phyloP scores from a whole-genome alignment of 2,888 invertebrate genomes.

The Drosophila vallismaia region DNA sequence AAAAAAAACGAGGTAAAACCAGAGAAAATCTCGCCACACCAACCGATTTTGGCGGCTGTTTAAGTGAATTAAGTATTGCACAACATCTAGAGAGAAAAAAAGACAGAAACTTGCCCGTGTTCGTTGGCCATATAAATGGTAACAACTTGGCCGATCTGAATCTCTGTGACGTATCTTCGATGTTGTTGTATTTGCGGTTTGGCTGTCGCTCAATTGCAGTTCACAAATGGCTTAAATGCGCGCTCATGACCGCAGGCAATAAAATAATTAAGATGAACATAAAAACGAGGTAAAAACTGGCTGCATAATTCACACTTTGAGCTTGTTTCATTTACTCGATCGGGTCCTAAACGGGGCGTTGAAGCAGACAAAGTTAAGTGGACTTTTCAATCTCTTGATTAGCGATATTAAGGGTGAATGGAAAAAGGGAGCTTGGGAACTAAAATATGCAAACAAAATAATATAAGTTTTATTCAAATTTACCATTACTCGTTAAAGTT shows the following conservation, averaged over 20 bases:
- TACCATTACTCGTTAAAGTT: constrained; percentile 25
- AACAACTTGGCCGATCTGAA: constrained; percentile 65
- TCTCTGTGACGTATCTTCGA: constrained; percentile 24
- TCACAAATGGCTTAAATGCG: constrained; percentile 76
- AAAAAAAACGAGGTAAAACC: constrained; percentile 30
- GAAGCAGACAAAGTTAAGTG: neutral
- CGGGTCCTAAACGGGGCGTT: constrained; percentile 26
- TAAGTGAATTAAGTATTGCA: constrained; percentile 77
- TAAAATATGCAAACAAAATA: too few relatives aligned
- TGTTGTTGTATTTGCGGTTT: constrained; percentile 30
- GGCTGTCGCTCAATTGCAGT: constrained; percentile 63
- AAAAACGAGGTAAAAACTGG: constrained; percentile 49
- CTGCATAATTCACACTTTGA: constrained; percentile 70
- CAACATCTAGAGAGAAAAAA: constrained; percentile 46
- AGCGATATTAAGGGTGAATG: constrained; percentile 1
- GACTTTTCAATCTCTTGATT: constrained; percentile 4
- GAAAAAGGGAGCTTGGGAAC: neutral
- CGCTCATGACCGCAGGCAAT: constrained; percentile 78
- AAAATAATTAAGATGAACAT: constrained; percentile 66
- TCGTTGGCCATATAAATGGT: constrained; percentile 77
- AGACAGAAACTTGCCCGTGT: constrained; percentile 62
- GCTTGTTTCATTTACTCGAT: constrained; percentile 28
- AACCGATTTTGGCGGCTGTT: constrained; percentile 67
- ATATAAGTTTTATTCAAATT: too few relatives aligned
- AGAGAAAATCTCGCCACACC: constrained; percentile 58